A percentile compares a stretch with the other conserved stretches of the same genome.
These are phyloP conservation scores for Eriocheir sinensis DNA, from an alignment of 1,140 invertebrate species.

Conservation along the genomic window DNA sequence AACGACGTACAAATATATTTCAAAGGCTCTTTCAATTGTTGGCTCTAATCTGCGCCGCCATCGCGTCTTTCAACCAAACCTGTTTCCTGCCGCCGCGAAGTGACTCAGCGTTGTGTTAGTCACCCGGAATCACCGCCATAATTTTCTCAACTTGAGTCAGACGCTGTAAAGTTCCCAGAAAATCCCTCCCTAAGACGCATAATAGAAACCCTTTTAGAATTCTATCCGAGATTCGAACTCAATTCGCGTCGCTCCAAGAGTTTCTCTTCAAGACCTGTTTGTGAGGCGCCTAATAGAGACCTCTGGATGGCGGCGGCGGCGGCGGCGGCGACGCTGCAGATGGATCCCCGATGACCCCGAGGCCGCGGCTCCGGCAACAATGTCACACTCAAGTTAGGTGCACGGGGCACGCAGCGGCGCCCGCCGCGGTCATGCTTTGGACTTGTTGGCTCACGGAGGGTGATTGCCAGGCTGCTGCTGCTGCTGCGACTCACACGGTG, in stretches of 20 bases:
- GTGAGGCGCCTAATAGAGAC: conserved; percentile 64
- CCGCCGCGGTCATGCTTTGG: not conserved
- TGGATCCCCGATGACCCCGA: conserved; percentile 59
- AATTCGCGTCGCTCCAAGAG: conserved; percentile 5
- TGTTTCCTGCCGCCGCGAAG: conserved; percentile 42
- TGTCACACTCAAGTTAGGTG: conserved; percentile 61
- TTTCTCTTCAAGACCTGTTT: conserved; percentile 28
- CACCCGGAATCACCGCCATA: conserved; percentile 48
- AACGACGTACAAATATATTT: conserved; percentile 37
- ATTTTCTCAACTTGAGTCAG: conserved; percentile 23
- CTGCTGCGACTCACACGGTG: not conserved
- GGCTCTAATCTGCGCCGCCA: conserved; percentile 37
- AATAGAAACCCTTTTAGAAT: conserved; percentile 45
- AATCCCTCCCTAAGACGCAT: conserved; percentile 43
- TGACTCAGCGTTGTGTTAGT: conserved; percentile 51
- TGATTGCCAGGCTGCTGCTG: not conserved
- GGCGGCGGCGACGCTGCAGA: conserved; percentile 52
- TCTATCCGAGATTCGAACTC: conserved; percentile 41
- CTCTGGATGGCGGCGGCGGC: too few relatives aligned
- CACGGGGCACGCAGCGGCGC: conserved; percentile 8
- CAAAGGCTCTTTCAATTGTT: conserved; percentile 34
- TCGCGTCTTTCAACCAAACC: conserved; percentile 49
- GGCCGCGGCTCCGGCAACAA: conserved; percentile 51
- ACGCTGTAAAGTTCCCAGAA: not conserved
- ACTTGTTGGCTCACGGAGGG: not conserved